Evolutionary conservation across 1,140 invertebrate species (phyloP).

Genomic region (Drosophila ogumai): DNA sequence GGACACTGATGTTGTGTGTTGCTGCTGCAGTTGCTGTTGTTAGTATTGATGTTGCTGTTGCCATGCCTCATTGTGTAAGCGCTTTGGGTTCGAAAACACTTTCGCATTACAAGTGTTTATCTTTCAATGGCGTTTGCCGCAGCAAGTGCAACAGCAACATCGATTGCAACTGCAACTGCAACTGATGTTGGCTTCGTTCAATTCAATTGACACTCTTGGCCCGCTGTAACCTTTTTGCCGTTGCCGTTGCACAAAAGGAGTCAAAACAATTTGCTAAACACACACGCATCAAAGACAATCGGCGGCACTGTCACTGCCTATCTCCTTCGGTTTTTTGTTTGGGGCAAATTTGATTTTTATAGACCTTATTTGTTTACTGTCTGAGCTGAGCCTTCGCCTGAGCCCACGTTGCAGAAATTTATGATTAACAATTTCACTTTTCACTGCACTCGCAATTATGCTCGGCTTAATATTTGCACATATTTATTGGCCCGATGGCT

Average conservation of each 20-base stretch:
- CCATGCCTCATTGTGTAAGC: slow-evolving; percentile 67
- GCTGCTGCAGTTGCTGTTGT: slow-evolving; percentile 30
- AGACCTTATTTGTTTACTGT: slow-evolving; percentile 44
- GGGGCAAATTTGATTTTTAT: slow-evolving; percentile 70
- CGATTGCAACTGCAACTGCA: slow-evolving; percentile 19
- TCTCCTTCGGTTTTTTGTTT: slow-evolving; percentile 15
- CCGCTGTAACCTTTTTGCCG: slow-evolving; percentile 68
- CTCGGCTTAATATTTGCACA: slow-evolving; percentile 43
- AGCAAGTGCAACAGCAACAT: slow-evolving; percentile 27
- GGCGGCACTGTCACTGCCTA: slow-evolving; percentile 41
- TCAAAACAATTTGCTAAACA: slow-evolving; percentile 43
- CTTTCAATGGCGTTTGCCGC: slow-evolving; percentile 54
- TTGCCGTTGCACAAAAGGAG: slow-evolving; percentile 49
- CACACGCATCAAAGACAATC: slow-evolving; percentile 62
- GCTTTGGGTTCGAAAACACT: slow-evolving; percentile 65
- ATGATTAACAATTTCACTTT: slow-evolving; percentile 77
- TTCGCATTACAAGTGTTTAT: slow-evolving; percentile 82
- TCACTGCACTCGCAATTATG: slow-evolving; percentile 63
- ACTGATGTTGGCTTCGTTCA: slow-evolving; percentile 44
- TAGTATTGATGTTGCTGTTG: slow-evolving; percentile 17
- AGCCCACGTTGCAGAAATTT: slow-evolving; percentile 46
- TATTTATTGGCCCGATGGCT: slow-evolving; percentile 39
- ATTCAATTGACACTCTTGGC: slow-evolving; percentile 78
- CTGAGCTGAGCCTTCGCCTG: slow-evolving; percentile 14
- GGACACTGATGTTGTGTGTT: slow-evolving; percentile 7